phyloP scores from a whole-genome alignment of 2,888 invertebrate species.

The Nezara viridula region DNA sequence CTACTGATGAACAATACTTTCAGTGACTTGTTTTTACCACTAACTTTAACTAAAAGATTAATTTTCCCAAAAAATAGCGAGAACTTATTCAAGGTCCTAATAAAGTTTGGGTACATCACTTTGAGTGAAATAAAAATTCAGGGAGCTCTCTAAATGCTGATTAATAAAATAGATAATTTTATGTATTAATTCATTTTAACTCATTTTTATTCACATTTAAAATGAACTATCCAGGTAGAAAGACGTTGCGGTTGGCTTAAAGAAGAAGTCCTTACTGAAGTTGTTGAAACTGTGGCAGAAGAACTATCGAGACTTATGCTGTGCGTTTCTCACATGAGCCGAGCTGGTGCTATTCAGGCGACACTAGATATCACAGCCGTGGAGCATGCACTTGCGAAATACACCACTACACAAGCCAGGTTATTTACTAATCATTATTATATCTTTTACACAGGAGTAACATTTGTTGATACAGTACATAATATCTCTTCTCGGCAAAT shows the following conservation, averaged over 20 bases:
- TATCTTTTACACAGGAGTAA: background rate
- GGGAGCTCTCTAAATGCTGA: background rate
- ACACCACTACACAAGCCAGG: constrained; percentile 78
- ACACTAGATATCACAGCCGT: constrained; percentile 81
- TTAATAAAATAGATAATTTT: background rate
- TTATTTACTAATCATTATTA: constrained; percentile 68
- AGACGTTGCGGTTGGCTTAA: constrained; percentile 85
- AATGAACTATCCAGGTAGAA: constrained; percentile 74
- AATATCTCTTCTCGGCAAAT: background rate
- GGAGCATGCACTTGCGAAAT: constrained; percentile 76
- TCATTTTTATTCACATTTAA: background rate
- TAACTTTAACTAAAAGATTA: too few relatives aligned
- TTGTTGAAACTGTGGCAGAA: constrained; percentile 93
- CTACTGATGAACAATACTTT: too few relatives aligned
- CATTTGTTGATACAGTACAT: background rate
- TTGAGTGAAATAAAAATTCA: background rate
- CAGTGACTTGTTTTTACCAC: too few relatives aligned
- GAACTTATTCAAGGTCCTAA: too few relatives aligned
- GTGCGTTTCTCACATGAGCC: constrained; percentile 79
- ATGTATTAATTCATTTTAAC: background rate
- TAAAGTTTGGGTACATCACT: background rate
- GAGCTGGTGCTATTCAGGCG: constrained; percentile 83
- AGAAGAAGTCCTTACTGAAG: constrained; percentile 79
- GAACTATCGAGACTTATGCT: constrained; percentile 90
- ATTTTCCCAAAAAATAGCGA: too few relatives aligned